Conservation (phyloP, 1,140 invertebrate species). For the Oreohelix idahoensis region DNA sequence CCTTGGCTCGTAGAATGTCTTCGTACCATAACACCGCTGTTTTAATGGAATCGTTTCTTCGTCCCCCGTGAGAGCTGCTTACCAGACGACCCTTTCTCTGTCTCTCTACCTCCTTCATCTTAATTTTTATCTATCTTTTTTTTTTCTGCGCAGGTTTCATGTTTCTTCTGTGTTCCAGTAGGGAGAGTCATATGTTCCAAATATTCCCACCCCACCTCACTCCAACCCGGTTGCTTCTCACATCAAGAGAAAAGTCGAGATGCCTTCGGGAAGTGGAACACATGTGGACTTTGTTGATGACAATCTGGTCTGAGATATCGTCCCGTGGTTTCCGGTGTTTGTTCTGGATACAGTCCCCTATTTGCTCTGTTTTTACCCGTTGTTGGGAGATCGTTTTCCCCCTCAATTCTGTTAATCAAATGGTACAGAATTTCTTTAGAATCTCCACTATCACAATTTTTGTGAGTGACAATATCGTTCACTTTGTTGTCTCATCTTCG, state of each 20-base stretch:
- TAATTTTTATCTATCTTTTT: background rate
- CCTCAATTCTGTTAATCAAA: background rate
- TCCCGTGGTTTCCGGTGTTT: background rate
- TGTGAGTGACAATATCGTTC: no score
- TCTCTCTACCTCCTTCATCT: background rate
- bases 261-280: background rate
- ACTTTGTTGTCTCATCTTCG: no score
- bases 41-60: background rate
- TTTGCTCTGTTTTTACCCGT: background rate
- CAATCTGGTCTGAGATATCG: background rate
- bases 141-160: background rate
- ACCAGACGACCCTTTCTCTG: background rate
- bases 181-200: no score
- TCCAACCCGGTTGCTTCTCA: background rate
- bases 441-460: no score
- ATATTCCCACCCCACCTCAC: background rate
- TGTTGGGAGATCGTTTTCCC: background rate
- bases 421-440: background rate
- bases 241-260: background rate
- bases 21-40: background rate
- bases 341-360: background rate
- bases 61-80: background rate
- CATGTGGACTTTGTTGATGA: slow-evolving; percentile 1
- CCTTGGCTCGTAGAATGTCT: background rate
- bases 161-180: background rate